Evolutionary conservation across 2,113 vertebrate genomes (phyloP).

Genomic region (Stigmatopora argus): DNA sequence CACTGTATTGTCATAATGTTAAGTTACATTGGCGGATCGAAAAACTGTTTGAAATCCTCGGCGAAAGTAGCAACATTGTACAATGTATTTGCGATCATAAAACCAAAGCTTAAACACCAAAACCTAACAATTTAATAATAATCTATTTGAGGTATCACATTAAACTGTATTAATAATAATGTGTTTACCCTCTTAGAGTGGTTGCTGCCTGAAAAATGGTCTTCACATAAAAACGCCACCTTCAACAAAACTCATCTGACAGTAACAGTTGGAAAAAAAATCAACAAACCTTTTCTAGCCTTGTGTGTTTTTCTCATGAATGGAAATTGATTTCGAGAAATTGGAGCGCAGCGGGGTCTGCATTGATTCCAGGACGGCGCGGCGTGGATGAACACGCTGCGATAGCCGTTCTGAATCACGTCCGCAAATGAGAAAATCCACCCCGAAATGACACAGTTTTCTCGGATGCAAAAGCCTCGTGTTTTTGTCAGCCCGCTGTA

Average conservation of each 20-base stretch:
- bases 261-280: neutral
- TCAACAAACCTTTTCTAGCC: constrained; percentile 2
- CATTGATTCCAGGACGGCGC: constrained; percentile 15
- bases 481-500: constrained; percentile 40
- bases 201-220: neutral
- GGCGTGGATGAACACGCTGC: constrained; percentile 3
- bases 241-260: constrained; percentile 1
- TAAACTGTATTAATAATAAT: neutral
- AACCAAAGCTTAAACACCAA: no score
- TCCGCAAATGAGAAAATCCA: constrained; percentile 26
- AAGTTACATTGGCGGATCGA: no score
- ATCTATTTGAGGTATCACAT: no score
- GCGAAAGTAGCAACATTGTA: no score
- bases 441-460: constrained; percentile 12
- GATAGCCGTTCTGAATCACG: constrained; percentile 24
- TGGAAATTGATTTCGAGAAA: constrained; percentile 31
- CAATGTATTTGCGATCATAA: no score
- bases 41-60: no score
- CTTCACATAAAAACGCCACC: neutral
- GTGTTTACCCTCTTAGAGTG: neutral
- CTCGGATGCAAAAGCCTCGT: constrained; percentile 11
- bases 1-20: no score
- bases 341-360: neutral
- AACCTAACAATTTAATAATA: no score
- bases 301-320: constrained; percentile 11